Evolutionary conservation across 2,113 vertebrate genomes (phyloP).

Genomic region (human): GRCh38 chr13:25416001-25416500

Average conservation of each 20-base stretch:
- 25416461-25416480: not conserved
- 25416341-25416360: rapidly evolving
- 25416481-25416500: not conserved
- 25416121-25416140: not conserved
- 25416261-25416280: not conserved
- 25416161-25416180: not conserved
- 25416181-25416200: no score
- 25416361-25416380: not conserved
- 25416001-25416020: no score
- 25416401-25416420: not conserved
- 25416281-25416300: not conserved
- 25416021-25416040: no score
- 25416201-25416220: not conserved
- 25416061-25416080: no score
- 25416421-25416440: not conserved
- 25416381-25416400: not conserved
- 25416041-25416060: no score
- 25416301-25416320: not conserved
- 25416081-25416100: no score
- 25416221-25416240: not conserved
- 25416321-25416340: not conserved
- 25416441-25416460: not conserved
- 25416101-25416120: no score
- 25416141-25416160: not conserved
- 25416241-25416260: not conserved